phyloP scores from a whole-genome alignment of 2,888 invertebrate species.

The Torymus tubicola region DNA sequence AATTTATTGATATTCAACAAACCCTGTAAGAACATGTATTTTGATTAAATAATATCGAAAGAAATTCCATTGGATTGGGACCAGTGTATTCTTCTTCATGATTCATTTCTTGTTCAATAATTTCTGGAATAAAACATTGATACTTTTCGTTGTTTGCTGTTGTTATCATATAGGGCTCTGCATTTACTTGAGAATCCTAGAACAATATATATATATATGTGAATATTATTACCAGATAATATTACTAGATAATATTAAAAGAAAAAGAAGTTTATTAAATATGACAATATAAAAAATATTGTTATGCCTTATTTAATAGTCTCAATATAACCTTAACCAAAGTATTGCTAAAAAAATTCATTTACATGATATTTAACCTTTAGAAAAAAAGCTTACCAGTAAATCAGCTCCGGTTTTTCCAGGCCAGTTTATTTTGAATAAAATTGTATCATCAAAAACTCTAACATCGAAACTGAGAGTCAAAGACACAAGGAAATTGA shows the following conservation, averaged over 20 bases:
- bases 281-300: background rate
- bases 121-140: conserved; percentile 87
- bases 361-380: background rate
- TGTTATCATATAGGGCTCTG: conserved; percentile 83
- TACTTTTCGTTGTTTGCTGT: conserved; percentile 90
- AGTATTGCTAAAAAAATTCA: background rate
- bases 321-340: conserved; percentile 31
- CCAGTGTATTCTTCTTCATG: conserved; percentile 82
- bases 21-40: conserved; percentile 89
- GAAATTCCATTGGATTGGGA: conserved; percentile 86
- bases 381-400: conserved; percentile 69
- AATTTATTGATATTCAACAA: conserved; percentile 37
- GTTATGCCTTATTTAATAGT: background rate
- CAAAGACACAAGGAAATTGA: conserved; percentile 49
- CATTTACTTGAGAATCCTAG: conserved; percentile 71
- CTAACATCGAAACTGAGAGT: conserved; percentile 80
- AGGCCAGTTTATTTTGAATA: conserved; percentile 89
- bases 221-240: too few relatives aligned
- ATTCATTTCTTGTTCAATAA: conserved; percentile 78
- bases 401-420: conserved; percentile 77
- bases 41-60: conserved; percentile 86
- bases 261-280: too few relatives aligned
- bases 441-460: conserved; percentile 89
- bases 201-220: conserved; percentile 31
- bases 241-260: too few relatives aligned